Percentiles rank a stretch among this genome's conserved stretches.
phyloP scores from a whole-genome alignment of 92 coral and sea anemone species.

The Umimayanthus chanpuru region DNA sequence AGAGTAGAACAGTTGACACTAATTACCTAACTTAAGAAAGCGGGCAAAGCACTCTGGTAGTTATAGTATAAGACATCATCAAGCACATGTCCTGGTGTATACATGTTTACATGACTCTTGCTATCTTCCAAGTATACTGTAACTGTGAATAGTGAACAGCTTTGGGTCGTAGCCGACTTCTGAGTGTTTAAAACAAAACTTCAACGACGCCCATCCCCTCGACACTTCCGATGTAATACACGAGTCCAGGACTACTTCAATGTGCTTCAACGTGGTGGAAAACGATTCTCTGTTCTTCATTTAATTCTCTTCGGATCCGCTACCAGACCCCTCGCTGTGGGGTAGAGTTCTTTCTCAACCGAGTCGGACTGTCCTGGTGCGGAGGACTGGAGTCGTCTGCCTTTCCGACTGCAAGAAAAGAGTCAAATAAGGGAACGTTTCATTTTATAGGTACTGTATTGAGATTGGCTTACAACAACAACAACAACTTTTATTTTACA shows the following conservation, averaged over 20 bases:
- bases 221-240: not conserved
- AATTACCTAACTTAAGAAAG: no score
- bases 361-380: slow-evolving; percentile 70
- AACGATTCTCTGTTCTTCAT: not conserved
- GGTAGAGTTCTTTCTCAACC: slow-evolving; percentile 78
- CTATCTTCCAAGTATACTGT: no score
- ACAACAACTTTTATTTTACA: no score
- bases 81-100: no score
- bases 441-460: not conserved
- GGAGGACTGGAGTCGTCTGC: slow-evolving; percentile 83
- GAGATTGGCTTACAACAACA: not conserved
- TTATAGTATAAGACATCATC: no score
- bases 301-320: slow-evolving; percentile 70
- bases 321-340: slow-evolving; percentile 95
- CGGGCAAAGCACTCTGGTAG: no score
- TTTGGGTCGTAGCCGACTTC: not conserved
- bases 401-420: slow-evolving; percentile 71
- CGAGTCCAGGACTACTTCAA: not conserved
- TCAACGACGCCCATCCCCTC: not conserved
- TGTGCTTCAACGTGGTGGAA: not conserved
- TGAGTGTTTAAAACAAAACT: no score
- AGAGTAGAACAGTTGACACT: no score
- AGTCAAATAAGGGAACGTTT: not conserved
- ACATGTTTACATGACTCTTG: no score
- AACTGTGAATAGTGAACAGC: not conserved